These are phyloP conservation scores for Calliphora vomitoria DNA, from an alignment of 2,888 invertebrate species.

Conservation along the genomic window DNA sequence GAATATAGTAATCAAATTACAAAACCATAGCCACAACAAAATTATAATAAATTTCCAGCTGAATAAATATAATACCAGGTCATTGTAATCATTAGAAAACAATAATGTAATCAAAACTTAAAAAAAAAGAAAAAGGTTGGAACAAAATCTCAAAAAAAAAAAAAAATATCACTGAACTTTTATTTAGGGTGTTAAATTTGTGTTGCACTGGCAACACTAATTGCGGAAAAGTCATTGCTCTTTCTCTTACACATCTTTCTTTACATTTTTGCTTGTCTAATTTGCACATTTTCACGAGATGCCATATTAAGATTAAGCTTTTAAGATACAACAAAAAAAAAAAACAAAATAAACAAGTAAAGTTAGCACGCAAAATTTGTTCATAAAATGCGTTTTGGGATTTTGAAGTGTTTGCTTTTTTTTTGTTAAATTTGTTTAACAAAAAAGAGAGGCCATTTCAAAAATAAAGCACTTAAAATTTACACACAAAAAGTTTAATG, in stretches of 20 bases:
- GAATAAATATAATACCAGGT: background rate
- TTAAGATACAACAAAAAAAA: background rate
- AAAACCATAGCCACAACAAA: background rate
- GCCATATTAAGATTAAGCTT: conserved; percentile 2
- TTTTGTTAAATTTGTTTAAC: background rate
- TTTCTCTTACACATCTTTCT: background rate
- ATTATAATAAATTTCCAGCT: background rate
- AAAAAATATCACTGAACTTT: conserved; percentile 4
- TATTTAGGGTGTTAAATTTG: conserved; percentile 14
- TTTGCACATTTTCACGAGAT: conserved; percentile 42
- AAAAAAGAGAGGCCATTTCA: too few relatives aligned
- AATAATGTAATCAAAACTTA: background rate
- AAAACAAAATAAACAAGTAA: background rate
- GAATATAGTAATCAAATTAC: background rate
- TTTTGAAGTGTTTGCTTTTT: background rate
- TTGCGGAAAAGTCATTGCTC: conserved; percentile 39
- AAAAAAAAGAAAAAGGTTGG: background rate
- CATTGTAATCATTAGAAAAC: conserved; percentile 38
- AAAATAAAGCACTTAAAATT: too few relatives aligned
- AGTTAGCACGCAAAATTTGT: conserved; percentile 26
- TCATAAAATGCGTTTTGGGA: background rate
- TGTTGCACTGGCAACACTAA: conserved; percentile 22
- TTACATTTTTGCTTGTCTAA: background rate
- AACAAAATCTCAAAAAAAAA: background rate
- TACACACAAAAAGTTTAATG: too few relatives aligned